Conservation (phyloP, 2,888 invertebrate species). For the Norana najaformis region DNA sequence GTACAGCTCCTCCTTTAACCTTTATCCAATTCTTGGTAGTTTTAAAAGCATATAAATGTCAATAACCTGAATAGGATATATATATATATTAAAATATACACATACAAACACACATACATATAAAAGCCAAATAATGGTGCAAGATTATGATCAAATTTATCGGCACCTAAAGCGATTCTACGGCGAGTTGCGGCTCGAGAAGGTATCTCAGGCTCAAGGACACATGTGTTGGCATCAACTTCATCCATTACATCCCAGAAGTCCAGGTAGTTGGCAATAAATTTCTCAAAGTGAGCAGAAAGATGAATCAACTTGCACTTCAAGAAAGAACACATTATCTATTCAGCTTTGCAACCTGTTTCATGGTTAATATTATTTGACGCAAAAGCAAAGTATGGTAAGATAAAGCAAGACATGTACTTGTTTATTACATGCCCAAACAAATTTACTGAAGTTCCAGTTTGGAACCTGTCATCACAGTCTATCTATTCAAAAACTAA, state of each 20-base stretch:
- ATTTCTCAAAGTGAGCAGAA: constrained; percentile 53
- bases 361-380: background rate
- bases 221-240: constrained; percentile 59
- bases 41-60: background rate
- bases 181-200: constrained; percentile 51
- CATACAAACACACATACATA: constrained; percentile 18
- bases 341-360: background rate
- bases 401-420: background rate
- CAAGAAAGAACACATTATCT: background rate
- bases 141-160: background rate
- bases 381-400: background rate
- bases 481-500: too few relatives aligned
- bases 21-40: background rate
- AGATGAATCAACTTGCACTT: constrained; percentile 47
- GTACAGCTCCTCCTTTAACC: too few relatives aligned
- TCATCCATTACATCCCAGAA: constrained; percentile 61
- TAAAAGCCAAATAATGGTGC: background rate
- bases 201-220: constrained; percentile 62
- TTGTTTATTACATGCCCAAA: too few relatives aligned
- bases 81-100: constrained; percentile 28
- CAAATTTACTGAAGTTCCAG: too few relatives aligned
- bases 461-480: too few relatives aligned
- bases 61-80: background rate
- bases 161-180: constrained; percentile 58
- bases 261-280: constrained; percentile 50